phyloP scores from a whole-genome alignment of 2,113 vertebrate species.

The Callipepla californica region DNA sequence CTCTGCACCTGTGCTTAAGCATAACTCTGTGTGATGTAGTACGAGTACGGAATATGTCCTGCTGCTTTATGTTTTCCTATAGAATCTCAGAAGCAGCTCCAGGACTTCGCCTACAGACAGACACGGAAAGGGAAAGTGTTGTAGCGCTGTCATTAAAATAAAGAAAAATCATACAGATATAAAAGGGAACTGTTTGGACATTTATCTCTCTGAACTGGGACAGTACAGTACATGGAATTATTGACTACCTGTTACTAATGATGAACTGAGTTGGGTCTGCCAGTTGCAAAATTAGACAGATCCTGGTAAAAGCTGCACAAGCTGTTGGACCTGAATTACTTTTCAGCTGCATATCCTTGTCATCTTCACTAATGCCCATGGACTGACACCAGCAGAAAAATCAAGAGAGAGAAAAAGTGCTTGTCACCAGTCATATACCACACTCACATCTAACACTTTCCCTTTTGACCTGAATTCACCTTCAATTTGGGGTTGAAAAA shows the following conservation, averaged over 20 bases:
- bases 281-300: not conserved
- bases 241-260: not conserved
- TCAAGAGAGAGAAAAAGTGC: not conserved
- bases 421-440: not conserved
- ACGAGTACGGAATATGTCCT: not conserved
- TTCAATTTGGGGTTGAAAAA: not conserved
- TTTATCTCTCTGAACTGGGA: not conserved
- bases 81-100: not conserved
- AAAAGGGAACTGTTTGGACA: not conserved
- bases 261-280: not conserved
- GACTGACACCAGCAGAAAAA: not conserved
- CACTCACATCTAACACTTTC: not conserved
- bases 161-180: not conserved
- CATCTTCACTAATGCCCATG: not conserved
- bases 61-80: not conserved
- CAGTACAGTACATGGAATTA: not conserved
- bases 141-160: not conserved
- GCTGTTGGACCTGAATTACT: not conserved
- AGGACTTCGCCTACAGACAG: not conserved
- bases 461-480: not conserved
- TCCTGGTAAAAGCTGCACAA: not conserved
- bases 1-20: not conserved
- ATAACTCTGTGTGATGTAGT: not conserved
- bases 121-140: not conserved
- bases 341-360: not conserved